Base-by-base conservation (phyloP, 1,140 invertebrate genomes). In the Tenebrio molitor region DNA sequence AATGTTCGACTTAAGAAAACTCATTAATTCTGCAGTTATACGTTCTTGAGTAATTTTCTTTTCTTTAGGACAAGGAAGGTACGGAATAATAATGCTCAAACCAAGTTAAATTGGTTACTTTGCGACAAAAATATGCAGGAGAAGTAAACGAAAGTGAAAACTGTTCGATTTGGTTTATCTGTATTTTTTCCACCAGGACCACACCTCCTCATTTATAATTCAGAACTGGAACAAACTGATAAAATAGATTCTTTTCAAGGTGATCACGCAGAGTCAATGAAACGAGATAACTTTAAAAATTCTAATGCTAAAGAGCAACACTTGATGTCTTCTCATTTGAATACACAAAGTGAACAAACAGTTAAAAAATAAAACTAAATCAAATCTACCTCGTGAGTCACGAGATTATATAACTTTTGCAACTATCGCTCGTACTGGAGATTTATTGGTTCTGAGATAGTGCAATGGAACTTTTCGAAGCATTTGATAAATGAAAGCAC, bases 11-110 rank as follows among this genome's bases (percentile, higher is more conserved):
- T 65, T 65, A 16, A 65, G 21, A 39, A 65, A 29, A n/a, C 62
- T 65, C 62, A 65, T 65, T 58, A 58, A 58, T 58, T 58, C 50
- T 29, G 23, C n/a, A 29, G 50, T n/a, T 58, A 58, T 15, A 58
- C 50, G 12, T 58, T 58, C 50, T 58, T 58, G 7, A 15, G 50
- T 29, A 58, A 58, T 58, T 58, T 8, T 58, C 44, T 50, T 33
- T 50, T 50, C 50, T 58, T 58, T 10, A 53, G 21, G 19, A 58
- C 21, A 14, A 58, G 23, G 23, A 15, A 12, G 50, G 50, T 58
- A 15, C 23, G n/a, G 50, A 58, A 58, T 58, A 58, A 14, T 58
- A 58, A 58, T 29, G 23, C 15, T 1, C 5, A 12, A 7, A 39
- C 2, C 3, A 39, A 39, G 2, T 8, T 12, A 12, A 12, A 7